A percentile compares a stretch with the other conserved stretches of the same genome.
phyloP scores from a whole-genome alignment of 2,888 invertebrate species.

The Pollenia griseotomentosa region DNA sequence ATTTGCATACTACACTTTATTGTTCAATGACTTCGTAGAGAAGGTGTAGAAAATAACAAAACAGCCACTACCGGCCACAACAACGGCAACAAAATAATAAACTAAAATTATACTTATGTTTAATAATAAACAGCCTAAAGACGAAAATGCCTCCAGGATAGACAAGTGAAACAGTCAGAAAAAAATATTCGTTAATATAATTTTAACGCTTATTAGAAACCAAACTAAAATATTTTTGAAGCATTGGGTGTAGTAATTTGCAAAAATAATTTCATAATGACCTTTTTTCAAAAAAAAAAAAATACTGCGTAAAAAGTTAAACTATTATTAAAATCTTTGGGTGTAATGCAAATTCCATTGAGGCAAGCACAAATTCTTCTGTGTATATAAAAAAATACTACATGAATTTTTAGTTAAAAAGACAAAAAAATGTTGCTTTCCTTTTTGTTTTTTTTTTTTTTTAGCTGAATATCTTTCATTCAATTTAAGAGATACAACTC shows the following conservation, averaged over 20 bases:
- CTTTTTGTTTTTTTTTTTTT: neutral
- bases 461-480: conserved; percentile 22
- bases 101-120: conserved; percentile 22
- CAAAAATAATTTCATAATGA: too few species aligned
- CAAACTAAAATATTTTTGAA: too few species aligned
- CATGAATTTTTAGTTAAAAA: conserved; percentile 3
- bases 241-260: too few species aligned
- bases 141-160: neutral
- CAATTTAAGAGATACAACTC: conserved; percentile 35
- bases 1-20: conserved; percentile 25
- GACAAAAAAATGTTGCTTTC: neutral
- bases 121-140: conserved; percentile 38
- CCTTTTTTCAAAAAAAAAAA: too few species aligned
- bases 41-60: conserved; percentile 15
- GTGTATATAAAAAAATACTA: conserved; percentile 2
- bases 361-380: neutral
- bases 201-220: too few species aligned
- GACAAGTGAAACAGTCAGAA: neutral
- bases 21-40: conserved; percentile 22
- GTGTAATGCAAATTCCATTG: neutral
- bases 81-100: conserved; percentile 12
- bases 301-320: neutral
- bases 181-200: neutral
- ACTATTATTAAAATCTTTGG: neutral
- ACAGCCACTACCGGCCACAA: neutral